These are phyloP conservation scores for Anableps anableps DNA, from an alignment of 2,797 vertebrate genomes.

Conservation along the genomic window DNA sequence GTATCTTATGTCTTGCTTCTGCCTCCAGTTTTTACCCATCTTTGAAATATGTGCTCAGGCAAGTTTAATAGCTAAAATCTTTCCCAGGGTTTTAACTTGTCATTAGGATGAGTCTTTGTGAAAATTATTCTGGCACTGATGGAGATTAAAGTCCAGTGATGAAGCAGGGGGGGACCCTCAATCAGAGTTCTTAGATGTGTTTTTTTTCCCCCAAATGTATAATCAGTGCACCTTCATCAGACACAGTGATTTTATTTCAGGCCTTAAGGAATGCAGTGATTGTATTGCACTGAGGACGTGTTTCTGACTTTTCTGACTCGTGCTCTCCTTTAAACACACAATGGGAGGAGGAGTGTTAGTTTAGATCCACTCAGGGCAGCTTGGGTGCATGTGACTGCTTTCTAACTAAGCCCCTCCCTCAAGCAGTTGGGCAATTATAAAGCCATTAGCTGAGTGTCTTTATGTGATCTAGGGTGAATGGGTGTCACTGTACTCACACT, in stretches of 20 bases:
- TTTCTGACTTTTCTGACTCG: conserved; percentile 2
- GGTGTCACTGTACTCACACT: conserved; percentile 50
- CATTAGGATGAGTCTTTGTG: conserved; percentile 29
- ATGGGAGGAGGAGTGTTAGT: conserved; percentile 36
- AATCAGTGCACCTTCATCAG: conserved; percentile 16
- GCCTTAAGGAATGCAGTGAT: conserved; percentile 22
- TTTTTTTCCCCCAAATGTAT: neutral
- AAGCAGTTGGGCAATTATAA: conserved; percentile 88
- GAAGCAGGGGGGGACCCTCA: conserved; percentile 10
- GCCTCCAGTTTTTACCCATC: conserved; percentile 27
- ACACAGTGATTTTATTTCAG: conserved; percentile 15
- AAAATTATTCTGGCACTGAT: conserved; percentile 24
- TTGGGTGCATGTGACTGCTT: conserved; percentile 78
- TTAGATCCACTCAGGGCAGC: conserved; percentile 49
- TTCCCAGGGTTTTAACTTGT: conserved; percentile 39
- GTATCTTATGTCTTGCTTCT: conserved; percentile 26
- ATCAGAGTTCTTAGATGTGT: neutral
- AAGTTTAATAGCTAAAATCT: conserved; percentile 30
- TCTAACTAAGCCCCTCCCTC: conserved; percentile 80
- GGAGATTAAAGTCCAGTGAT: conserved; percentile 24
- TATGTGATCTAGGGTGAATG: conserved; percentile 75
- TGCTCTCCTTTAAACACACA: conserved; percentile 26
- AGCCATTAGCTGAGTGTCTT: conserved; percentile 88
- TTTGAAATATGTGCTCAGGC: conserved; percentile 38
- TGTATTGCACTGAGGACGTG: neutral